A percentile compares a stretch with the other conserved stretches of the same genome.
Conservation (phyloP, 2,888 invertebrate genomes). For the Pandemis cinnamomeana region DNA sequence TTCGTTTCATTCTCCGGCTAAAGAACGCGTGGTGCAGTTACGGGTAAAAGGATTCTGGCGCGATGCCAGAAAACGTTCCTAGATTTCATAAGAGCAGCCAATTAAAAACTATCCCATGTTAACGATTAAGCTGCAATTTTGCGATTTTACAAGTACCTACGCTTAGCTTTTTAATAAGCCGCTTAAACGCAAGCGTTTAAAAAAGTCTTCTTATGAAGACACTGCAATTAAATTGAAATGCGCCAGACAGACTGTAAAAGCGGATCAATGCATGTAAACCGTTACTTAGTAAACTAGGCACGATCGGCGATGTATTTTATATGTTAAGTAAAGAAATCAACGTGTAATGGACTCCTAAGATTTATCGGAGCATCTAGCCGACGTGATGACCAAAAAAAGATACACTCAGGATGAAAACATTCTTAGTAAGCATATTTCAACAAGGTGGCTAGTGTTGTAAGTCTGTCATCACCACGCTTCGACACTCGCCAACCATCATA, state of each 20-base stretch:
- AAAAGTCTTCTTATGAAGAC: constrained; percentile 39
- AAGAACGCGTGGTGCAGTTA: constrained; percentile 17
- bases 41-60: constrained; percentile 32
- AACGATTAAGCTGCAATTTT: constrained; percentile 33
- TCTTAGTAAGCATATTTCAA: background rate
- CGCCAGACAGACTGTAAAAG: constrained; percentile 43
- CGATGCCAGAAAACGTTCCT: constrained; percentile 30
- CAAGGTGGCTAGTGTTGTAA: background rate
- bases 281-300: constrained; percentile 34
- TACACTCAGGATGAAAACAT: background rate
- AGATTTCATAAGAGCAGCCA: constrained; percentile 37
- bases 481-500: background rate
- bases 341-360: constrained; percentile 34
- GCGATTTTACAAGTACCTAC: constrained; percentile 18
- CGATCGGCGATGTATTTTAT: constrained; percentile 34
- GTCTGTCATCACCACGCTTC: background rate
- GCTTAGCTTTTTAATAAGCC: constrained; percentile 14
- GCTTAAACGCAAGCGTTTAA: constrained; percentile 10
- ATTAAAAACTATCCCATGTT: constrained; percentile 31
- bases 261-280: constrained; percentile 41
- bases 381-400: background rate
- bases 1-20: constrained; percentile 6
- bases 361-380: constrained; percentile 22
- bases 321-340: constrained; percentile 34
- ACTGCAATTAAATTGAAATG: constrained; percentile 46